These are phyloP conservation scores for Gorsachius goisagi DNA, from an alignment of 2,113 vertebrate species.

Conservation along the genomic window DNA sequence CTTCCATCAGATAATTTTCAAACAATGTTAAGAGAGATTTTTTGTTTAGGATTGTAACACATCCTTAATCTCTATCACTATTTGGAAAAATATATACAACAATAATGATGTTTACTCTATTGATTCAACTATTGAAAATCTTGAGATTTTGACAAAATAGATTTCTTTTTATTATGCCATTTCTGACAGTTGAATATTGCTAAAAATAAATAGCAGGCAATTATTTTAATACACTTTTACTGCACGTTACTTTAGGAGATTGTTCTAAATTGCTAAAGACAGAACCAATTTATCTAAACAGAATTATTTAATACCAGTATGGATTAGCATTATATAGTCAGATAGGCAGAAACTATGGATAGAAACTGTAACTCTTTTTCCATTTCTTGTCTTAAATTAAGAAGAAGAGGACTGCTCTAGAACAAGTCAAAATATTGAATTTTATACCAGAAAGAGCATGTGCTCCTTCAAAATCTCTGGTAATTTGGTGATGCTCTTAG, in stretches of 20 bases:
- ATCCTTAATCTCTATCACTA: not conserved
- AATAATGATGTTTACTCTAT: not conserved
- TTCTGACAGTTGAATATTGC: slow-evolving; percentile 58
- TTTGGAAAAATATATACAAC: not conserved
- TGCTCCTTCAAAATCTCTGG: not conserved
- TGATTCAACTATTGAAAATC: slow-evolving; percentile 18
- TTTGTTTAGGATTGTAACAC: not conserved
- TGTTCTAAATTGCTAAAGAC: slow-evolving; percentile 53
- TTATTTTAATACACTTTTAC: slow-evolving; percentile 59
- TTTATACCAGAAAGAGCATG: not conserved
- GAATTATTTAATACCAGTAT: slow-evolving; percentile 10
- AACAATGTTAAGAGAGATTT: not conserved
- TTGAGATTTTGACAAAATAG: not conserved
- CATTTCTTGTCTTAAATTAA: not conserved
- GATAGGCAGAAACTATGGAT: not conserved
- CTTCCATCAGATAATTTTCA: not conserved
- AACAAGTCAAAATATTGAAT: not conserved
- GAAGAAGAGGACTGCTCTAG: not conserved
- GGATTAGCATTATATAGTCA: not conserved
- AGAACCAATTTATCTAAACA: slow-evolving; percentile 48
- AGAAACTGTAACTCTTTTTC: not conserved
- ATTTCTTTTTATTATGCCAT: not conserved
- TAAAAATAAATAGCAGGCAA: slow-evolving; percentile 50
- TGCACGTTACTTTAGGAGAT: slow-evolving; percentile 40
- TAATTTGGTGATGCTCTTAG: not conserved